phyloP scores from a whole-genome alignment of 2,113 vertebrate species.

The Tragulus kanchil region DNA sequence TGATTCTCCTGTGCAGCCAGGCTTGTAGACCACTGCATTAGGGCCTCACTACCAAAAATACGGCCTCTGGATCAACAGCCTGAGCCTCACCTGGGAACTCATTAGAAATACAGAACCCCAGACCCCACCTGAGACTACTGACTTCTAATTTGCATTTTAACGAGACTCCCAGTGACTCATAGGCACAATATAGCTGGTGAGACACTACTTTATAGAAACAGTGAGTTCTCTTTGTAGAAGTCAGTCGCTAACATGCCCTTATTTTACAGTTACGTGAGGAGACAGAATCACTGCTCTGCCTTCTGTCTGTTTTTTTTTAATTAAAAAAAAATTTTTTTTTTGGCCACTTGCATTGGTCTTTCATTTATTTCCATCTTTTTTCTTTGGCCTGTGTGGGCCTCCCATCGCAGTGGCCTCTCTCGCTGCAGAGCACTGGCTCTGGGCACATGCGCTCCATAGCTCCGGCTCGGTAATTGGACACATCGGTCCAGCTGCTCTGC shows the following conservation, averaged over 20 bases:
- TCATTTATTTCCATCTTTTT: too few species aligned
- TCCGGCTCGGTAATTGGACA: too few species aligned
- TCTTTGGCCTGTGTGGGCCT: too few species aligned
- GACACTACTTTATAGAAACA: conserved; percentile 48
- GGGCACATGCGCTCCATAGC: too few species aligned
- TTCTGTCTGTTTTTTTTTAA: background rate
- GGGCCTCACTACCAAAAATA: background rate
- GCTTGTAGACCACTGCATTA: background rate
- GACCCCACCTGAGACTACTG: conserved; percentile 15
- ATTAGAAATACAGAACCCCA: conserved; percentile 3
- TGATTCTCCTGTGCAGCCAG: background rate
- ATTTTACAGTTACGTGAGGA: conserved; percentile 50
- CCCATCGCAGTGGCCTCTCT: too few species aligned
- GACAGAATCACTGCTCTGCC: background rate
- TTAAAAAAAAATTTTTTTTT: too few species aligned
- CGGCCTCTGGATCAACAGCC: background rate
- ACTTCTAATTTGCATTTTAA: conserved; percentile 45
- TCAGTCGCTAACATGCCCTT: background rate
- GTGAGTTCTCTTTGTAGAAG: conserved; percentile 47
- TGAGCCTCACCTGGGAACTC: background rate
- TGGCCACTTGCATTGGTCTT: too few species aligned
- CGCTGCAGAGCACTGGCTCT: too few species aligned
- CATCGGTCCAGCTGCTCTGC: too few species aligned
- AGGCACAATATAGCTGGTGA: conserved; percentile 25
- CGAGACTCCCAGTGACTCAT: conserved; percentile 46